These are phyloP conservation scores for Etheostoma nigrum DNA, from an alignment of 2,797 vertebrate genomes.

Conservation along the genomic window DNA sequence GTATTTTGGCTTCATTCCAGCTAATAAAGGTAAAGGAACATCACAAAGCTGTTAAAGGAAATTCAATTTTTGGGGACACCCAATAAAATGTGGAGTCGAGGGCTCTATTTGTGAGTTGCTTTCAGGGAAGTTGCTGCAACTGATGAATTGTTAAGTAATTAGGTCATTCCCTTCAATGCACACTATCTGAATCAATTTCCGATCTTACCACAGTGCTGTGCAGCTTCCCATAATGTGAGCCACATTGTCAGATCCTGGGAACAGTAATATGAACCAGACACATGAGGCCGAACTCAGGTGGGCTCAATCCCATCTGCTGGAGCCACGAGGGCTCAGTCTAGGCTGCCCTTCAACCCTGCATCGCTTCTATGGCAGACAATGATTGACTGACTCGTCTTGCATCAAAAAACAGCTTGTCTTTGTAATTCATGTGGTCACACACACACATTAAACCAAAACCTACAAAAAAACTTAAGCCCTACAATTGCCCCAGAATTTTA, in stretches of 20 bases:
- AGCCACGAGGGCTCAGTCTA: conserved; percentile 36
- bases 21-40: conserved; percentile 37
- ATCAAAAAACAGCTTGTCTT: conserved; percentile 10
- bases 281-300: conserved; percentile 75
- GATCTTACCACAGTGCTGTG: conserved; percentile 53
- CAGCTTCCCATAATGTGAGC: conserved; percentile 78
- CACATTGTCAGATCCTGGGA: conserved; percentile 74
- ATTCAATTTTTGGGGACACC: conserved; percentile 56
- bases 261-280: conserved; percentile 75
- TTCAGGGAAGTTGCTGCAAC: conserved; percentile 36
- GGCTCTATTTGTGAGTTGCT: conserved; percentile 39
- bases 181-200: conserved; percentile 80
- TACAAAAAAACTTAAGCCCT: background rate
- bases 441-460: conserved; percentile 10
- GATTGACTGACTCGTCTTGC: conserved; percentile 11
- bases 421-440: conserved; percentile 11
- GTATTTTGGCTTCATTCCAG: conserved; percentile 34
- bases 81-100: conserved; percentile 39
- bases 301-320: conserved; percentile 59
- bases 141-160: conserved; percentile 77
- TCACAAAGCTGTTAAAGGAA: conserved; percentile 54
- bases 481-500: conserved; percentile 13
- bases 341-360: conserved; percentile 22
- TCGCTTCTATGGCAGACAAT: conserved; percentile 15
- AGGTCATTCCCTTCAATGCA: conserved; percentile 71